Conservation (phyloP, 1,140 invertebrate species). For the Wasmannia auropunctata region DNA sequence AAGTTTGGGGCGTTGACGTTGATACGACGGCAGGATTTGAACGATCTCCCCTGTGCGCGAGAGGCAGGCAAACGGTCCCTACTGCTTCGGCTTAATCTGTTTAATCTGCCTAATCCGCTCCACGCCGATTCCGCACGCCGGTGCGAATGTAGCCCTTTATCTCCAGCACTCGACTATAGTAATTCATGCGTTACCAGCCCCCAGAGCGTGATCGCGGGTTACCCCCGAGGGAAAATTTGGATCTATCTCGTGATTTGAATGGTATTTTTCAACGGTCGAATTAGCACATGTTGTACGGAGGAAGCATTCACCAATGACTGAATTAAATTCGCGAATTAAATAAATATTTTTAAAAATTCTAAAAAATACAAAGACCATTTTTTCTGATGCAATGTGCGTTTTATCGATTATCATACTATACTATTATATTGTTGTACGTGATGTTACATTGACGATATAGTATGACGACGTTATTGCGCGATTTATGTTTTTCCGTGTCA, state of each 20-base stretch:
- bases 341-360: neutral
- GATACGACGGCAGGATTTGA: slow-evolving; percentile 56
- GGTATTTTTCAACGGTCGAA: neutral
- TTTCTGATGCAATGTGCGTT: neutral
- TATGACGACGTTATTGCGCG: neutral
- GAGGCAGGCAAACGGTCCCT: slow-evolving; percentile 41
- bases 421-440: neutral
- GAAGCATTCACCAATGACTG: neutral
- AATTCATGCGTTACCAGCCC: slow-evolving; percentile 73
- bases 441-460: neutral
- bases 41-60: slow-evolving; percentile 28
- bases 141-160: slow-evolving; percentile 73
- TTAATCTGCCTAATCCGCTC: slow-evolving; percentile 75
- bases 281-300: neutral
- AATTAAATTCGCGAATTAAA: neutral
- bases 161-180: slow-evolving; percentile 70
- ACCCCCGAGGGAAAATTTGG: slow-evolving; percentile 26
- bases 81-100: slow-evolving; percentile 75
- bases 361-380: neutral
- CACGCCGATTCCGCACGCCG: slow-evolving; percentile 64
- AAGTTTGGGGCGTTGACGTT: slow-evolving; percentile 67
- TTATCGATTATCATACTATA: neutral
- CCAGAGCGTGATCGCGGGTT: slow-evolving; percentile 35
- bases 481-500: neutral
- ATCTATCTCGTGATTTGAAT: neutral